Evolutionary conservation across 2,113 vertebrate genomes (phyloP), one percentile per base, ranked within the genome.

Genomic region (Cynopterus brachyotis): DNA sequence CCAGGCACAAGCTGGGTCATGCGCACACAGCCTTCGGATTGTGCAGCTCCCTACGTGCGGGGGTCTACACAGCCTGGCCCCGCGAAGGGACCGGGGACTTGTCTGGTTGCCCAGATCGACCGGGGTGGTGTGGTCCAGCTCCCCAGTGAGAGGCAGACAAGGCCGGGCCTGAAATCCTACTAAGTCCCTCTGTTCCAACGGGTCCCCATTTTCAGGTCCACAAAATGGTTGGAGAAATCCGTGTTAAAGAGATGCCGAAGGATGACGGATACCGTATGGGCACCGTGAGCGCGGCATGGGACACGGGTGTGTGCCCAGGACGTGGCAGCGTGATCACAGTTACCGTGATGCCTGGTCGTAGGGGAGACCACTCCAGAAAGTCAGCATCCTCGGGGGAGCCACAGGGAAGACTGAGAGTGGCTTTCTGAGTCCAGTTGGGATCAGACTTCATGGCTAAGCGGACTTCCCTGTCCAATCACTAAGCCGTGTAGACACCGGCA

Each of bases 71-170:
- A 1, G 12, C 37, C 22, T 16, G n/a, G 32, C 19, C n/a, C 42
- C 2, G 1, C 0, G 1, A n/a, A 45, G n/a, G 45, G 12, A 20
- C n/a, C 0, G n/a, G 20, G 2, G 26, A 4, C 0, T 30, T 19
- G 26, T 9, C 66, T 3, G 30, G 0, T 0, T 1, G 7, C 15
- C 9, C 12, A 30, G 26, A 2, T 3, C 3, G 55, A 19, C 6
- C 24, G 30, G 45, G 53, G n/a, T 5, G 35, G 7, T 0, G 0
- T 15, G 3, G 5, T 1, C 4, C 17, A 42, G 3, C 17, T 19
- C 3, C 20, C 5, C 15, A 3, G 2, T 0, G 9, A 57, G 1
- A 8, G 7, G 0, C 8, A 32, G 8, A 20, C 3, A 9, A 9
- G 24, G 19, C 8, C 0, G 6, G 4, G 9, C 4, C 17, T 26